Base-by-base conservation (phyloP, 2,888 invertebrate species). In the Platyscelio sp. region DNA sequence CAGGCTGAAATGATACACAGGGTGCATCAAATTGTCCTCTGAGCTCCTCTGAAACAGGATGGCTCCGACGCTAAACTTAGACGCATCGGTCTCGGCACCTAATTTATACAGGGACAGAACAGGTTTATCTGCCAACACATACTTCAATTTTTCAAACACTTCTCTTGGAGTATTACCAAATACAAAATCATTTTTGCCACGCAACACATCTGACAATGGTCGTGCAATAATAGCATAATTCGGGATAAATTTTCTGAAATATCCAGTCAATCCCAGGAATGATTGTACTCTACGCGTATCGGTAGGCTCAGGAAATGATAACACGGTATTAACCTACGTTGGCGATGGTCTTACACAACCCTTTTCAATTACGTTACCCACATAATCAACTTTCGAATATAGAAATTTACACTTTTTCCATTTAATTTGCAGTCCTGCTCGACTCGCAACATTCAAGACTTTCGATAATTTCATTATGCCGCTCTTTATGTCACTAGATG, bases 1-100 rank as follows among this genome's bases (percentile, higher is more conserved):
- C 7, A 85, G 70, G 15, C 88, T 89, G 43, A 87, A 83, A 49
- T 78, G 89, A 46, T 86, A 87, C 1, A 88, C 81, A 0, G 87
- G 87, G 51, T 89, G 86, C 15, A 86, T 61, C 9, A n/a, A 7
- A 7, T 33, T 33, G 49, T 83, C 86, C 3, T 60, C 68, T n/a
- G 18, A n/a, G 15, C 27, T 29, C 27, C 56, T 26, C 67, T 83
- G 74, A 33, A 83, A n/a, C n/a, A 78, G 26, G 7, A 84, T 78
- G 3, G 84, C 81, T 9, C 84, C 86, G n/a, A 71, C 75, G 2
- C 78, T 84, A n/a, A 51, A 33, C 38, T 29, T 79, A 3, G 72
- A 85, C 6, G 85, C 85, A 18, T 85, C 86, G 5, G 82, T 82
- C 51, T 75, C 76, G 0, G 82, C 68, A 1, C 40, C 18, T n/a